phyloP scores from a whole-genome alignment of 2,888 invertebrate species.

The Panzeria rudis region DNA sequence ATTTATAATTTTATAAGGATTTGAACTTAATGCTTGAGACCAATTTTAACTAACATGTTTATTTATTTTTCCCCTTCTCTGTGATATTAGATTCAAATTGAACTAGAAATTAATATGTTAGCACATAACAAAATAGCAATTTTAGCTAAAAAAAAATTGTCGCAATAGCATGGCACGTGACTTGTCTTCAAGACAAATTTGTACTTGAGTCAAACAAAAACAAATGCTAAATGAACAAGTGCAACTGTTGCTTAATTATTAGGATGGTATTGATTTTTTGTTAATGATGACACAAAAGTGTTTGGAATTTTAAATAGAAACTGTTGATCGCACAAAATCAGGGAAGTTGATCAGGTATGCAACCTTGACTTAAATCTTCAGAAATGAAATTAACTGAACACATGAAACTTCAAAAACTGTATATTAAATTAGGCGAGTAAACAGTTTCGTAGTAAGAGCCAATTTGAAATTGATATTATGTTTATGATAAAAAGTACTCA shows the following conservation, averaged over 20 bases:
- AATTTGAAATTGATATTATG: not conserved
- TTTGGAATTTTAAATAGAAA: slow-evolving; percentile 58
- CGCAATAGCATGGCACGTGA: slow-evolving; percentile 54
- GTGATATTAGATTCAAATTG: slow-evolving; percentile 24
- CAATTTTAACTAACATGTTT: not conserved
- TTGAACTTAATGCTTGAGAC: not conserved
- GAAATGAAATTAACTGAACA: slow-evolving; percentile 3
- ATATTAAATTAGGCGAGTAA: not conserved
- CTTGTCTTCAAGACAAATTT: slow-evolving; percentile 34
- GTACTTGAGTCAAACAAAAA: slow-evolving; percentile 27
- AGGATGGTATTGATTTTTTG: slow-evolving; percentile 64
- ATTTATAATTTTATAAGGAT: too few species aligned
- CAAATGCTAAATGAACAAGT: slow-evolving; percentile 34
- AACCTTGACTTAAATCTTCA: slow-evolving; percentile 60
- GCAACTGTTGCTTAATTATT: slow-evolving; percentile 60
- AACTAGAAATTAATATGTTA: slow-evolving; percentile 35
- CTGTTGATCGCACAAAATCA: not conserved
- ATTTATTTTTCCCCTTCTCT: not conserved
- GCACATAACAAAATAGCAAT: slow-evolving; percentile 41
- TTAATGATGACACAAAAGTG: slow-evolving; percentile 48
- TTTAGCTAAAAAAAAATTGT: slow-evolving; percentile 39
- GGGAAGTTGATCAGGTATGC: slow-evolving; percentile 30
- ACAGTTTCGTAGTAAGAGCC: not conserved
- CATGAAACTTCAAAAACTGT: not conserved
- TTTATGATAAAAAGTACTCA: too few species aligned